phyloP scores from a whole-genome alignment of 2,797 vertebrate species.

The Anomalospiza imberbis region DNA sequence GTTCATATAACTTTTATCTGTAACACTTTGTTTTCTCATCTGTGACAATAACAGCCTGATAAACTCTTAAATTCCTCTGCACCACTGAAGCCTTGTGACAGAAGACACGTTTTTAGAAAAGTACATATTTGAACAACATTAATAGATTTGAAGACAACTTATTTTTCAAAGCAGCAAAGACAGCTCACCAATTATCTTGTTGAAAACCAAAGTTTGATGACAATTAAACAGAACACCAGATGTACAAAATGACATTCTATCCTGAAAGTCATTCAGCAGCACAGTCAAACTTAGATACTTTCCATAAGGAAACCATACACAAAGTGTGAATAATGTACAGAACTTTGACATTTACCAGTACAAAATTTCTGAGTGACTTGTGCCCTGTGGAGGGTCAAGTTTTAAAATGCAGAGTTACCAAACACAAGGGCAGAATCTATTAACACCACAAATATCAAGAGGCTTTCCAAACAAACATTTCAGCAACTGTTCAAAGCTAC shows the following conservation, averaged over 20 bases:
- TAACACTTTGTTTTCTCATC: background rate
- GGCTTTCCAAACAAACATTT: background rate
- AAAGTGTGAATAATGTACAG: background rate
- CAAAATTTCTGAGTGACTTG: background rate
- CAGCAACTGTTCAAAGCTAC: background rate
- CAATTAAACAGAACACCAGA: constrained; percentile 32
- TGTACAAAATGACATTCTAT: background rate
- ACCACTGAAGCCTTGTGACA: background rate
- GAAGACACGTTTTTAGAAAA: background rate
- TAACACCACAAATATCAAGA: constrained; percentile 4
- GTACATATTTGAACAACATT: background rate
- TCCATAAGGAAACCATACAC: background rate
- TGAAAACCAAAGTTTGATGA: constrained; percentile 16
- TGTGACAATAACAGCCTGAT: background rate
- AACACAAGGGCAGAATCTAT: background rate
- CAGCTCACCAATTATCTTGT: constrained; percentile 33
- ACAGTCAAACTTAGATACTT: background rate
- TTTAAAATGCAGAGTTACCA: background rate
- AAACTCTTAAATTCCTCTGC: background rate
- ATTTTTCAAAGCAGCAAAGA: constrained; percentile 37
- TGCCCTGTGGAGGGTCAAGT: background rate
- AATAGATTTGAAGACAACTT: constrained; percentile 36
- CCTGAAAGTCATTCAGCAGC: constrained; percentile 3
- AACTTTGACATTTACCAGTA: background rate
- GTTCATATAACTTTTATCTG: background rate